Evolutionary conservation across 2,888 invertebrate genomes (phyloP).

Genomic region (Phaonia tiefii): DNA sequence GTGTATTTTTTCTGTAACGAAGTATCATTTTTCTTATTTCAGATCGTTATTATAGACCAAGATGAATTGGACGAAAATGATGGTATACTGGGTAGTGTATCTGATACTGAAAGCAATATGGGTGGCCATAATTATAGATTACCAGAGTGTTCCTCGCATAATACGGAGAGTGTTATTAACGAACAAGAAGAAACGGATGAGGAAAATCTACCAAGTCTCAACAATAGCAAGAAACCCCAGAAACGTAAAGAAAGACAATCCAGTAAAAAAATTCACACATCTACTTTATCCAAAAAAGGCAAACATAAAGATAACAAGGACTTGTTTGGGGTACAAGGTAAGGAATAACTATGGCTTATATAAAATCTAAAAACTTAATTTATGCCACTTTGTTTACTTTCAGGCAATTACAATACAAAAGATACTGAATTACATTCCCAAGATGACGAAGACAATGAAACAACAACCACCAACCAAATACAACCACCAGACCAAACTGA

Average conservation of each 20-base stretch:
- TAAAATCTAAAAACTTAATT: neutral
- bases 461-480: neutral
- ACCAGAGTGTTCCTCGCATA: slow-evolving; percentile 3
- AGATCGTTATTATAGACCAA: slow-evolving; percentile 76
- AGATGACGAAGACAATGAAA: slow-evolving; percentile 42
- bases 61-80: slow-evolving; percentile 71
- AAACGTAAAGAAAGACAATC: slow-evolving; percentile 34
- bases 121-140: slow-evolving; percentile 64
- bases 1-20: slow-evolving; percentile 9
- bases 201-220: neutral
- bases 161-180: slow-evolving; percentile 35
- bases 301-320: slow-evolving; percentile 71
- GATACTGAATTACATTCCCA: slow-evolving; percentile 56
- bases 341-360: neutral
- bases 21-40: neutral
- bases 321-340: slow-evolving; percentile 74
- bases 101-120: slow-evolving; percentile 76
- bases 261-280: slow-evolving; percentile 42
- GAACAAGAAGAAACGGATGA: slow-evolving; percentile 36
- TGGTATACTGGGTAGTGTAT: slow-evolving; percentile 64
- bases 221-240: slow-evolving; percentile 35
- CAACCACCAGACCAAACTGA: slow-evolving; percentile 18
- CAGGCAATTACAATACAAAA: slow-evolving; percentile 65
- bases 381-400: slow-evolving; percentile 15
- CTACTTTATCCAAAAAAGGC: slow-evolving; percentile 66